Base-by-base conservation (phyloP, 1,140 invertebrate genomes). In the Agrilus planipennis region DNA sequence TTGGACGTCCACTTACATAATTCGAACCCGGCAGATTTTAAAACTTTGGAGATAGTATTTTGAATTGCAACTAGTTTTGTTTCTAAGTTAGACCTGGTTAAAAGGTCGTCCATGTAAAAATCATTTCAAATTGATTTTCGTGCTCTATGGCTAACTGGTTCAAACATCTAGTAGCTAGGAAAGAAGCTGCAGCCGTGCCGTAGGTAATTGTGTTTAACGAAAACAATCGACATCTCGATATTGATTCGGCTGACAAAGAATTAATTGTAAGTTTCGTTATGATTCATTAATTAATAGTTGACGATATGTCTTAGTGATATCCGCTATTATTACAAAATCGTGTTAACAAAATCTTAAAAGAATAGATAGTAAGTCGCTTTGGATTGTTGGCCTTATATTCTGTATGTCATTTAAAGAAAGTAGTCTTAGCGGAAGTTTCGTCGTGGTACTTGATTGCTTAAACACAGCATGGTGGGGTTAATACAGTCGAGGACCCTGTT, bases 261-360 rank as follows among this genome's bases (percentile, higher is more conserved):
- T 66, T 21, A 54, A 48, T 40, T 66, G 61, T 30, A 53, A 56
- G 18, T 57, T 45, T 6, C 45, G 36, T 39, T 64, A 54, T 3
- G 53, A 42, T 12, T 42, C 16, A 31, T 52, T 34, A 2, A 65
- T 45, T 38, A 36, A 12, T 21, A 66, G 51, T 39, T 62, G 61
- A 6, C 59, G 44, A 39, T 60, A 67, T 59, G 62, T 62, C 43
- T 63, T 57, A 37, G 46, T 42, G 35, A 63, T 54, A 28, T 64
- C 59, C 12, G 41, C 51, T 0, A 45, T 46, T 0, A 65, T 17
- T 0, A 49, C 53, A 27, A 52, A 50, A 16, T 34, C 34, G 28
- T 57, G 50, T 5, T 42, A 44, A 9, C 60, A 46, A 43, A 66
- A 68, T 9, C 55, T 38, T n/a, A 20, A 38, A 22, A 15, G 9